phyloP scores from a whole-genome alignment of 1,140 invertebrate genomes.

The Drosophila eugracilis region DNA sequence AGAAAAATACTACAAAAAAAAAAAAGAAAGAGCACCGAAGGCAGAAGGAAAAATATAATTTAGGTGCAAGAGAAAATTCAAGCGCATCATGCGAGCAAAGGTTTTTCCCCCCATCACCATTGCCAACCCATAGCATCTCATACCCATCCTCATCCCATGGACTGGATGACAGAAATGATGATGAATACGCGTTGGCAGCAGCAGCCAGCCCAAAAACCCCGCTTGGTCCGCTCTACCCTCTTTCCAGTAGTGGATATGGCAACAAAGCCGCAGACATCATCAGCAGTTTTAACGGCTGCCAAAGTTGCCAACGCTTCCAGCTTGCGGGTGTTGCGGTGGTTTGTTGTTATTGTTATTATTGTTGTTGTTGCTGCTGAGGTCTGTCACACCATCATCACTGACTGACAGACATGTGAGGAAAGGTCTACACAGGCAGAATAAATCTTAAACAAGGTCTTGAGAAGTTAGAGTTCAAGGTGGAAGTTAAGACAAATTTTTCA shows the following conservation, averaged over 20 bases:
- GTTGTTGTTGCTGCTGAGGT: constrained; percentile 15
- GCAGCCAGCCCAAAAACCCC: constrained; percentile 18
- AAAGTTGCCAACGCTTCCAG: constrained; percentile 50
- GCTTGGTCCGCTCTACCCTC: not conserved
- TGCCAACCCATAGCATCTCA: not conserved
- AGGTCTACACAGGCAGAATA: constrained; percentile 5
- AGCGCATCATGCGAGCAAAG: constrained; percentile 48
- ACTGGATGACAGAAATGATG: constrained; percentile 53
- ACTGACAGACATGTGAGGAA: constrained; percentile 44
- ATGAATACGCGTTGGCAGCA: constrained; percentile 52
- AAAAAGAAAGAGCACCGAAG: constrained; percentile 17
- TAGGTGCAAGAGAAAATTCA: constrained; percentile 55
- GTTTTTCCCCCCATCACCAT: constrained; percentile 4
- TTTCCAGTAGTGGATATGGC: constrained; percentile 27
- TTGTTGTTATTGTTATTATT: constrained; percentile 6
- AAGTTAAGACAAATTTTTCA: not conserved
- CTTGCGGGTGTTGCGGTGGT: constrained; percentile 38
- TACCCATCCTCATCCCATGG: constrained; percentile 14
- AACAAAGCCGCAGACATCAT: constrained; percentile 54
- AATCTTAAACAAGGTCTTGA: no score
- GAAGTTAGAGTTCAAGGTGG: not conserved
- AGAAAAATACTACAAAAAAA: constrained; percentile 17
- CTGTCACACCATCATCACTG: constrained; percentile 31
- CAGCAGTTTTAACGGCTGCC: constrained; percentile 54
- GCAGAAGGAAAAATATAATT: constrained; percentile 44